Evolutionary conservation across 2,797 vertebrate genomes (phyloP).

Genomic region (Melanotaenia maccullochi): DNA sequence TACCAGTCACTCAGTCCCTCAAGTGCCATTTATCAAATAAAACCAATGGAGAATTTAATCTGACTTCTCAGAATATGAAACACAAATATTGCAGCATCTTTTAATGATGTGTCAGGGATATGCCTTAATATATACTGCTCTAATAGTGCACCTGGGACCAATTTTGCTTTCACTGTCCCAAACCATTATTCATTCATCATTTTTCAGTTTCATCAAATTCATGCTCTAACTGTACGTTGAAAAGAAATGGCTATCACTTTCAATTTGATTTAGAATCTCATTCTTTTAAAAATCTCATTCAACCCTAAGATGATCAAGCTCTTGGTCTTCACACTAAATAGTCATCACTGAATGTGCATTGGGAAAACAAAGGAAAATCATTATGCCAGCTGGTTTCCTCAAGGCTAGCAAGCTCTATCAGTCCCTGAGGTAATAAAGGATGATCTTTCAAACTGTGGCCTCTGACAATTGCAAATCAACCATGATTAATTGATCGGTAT

Average conservation of each 20-base stretch:
- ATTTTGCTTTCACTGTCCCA: constrained; percentile 62
- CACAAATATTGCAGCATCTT: constrained; percentile 53
- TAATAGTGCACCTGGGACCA: constrained; percentile 61
- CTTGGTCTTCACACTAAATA: constrained; percentile 33
- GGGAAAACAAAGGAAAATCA: constrained; percentile 39
- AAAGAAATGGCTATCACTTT: constrained; percentile 37
- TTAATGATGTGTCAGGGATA: constrained; percentile 58
- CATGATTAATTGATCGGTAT: constrained; percentile 78
- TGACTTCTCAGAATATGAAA: constrained; percentile 53
- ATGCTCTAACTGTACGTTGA: constrained; percentile 41
- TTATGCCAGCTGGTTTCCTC: constrained; percentile 42
- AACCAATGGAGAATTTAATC: constrained; percentile 46
- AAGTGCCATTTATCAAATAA: constrained; percentile 52
- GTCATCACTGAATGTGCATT: background rate
- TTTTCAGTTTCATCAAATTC: constrained; percentile 48
- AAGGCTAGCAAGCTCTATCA: constrained; percentile 54
- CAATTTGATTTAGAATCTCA: constrained; percentile 17
- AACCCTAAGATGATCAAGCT: constrained; percentile 37
- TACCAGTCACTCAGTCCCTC: constrained; percentile 3
- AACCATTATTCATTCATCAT: constrained; percentile 66
- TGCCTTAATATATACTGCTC: constrained; percentile 47
- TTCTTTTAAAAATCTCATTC: constrained; percentile 32
- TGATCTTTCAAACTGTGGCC: constrained; percentile 60
- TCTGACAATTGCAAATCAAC: constrained; percentile 77
- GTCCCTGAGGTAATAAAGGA: constrained; percentile 69